Evolutionary conservation across 1,140 invertebrate genomes (phyloP).

Genomic region (Calliopsis andreniformis): DNA sequence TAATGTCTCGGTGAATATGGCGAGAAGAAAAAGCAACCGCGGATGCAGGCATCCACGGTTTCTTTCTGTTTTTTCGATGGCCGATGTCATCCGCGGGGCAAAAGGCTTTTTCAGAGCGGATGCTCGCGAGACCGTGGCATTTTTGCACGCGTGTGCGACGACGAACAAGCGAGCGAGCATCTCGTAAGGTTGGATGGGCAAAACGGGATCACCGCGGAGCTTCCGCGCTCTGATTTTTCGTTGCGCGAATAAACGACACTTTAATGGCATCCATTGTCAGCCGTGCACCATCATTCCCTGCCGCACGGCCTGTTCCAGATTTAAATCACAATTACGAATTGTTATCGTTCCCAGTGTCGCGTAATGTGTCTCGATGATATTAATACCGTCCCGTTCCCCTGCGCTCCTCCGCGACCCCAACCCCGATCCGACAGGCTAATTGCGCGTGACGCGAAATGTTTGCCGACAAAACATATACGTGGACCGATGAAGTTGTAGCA

Average conservation of each 20-base stretch:
- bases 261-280: slow-evolving; percentile 17
- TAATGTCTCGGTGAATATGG: slow-evolving; percentile 3
- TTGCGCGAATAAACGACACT: background rate
- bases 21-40: background rate
- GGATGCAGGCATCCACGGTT: background rate
- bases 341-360: background rate
- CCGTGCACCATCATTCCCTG: background rate
- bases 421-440: slow-evolving; percentile 7
- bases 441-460: slow-evolving; percentile 34
- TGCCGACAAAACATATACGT: background rate
- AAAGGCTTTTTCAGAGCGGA: background rate
- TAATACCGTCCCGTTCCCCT: background rate
- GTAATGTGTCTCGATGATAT: slow-evolving; percentile 10
- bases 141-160: background rate
- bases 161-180: slow-evolving; percentile 17
- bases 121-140: background rate
- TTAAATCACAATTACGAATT: slow-evolving; percentile 12
- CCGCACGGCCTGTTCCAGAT: background rate
- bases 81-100: background rate
- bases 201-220: background rate
- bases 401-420: background rate
- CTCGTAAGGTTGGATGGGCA: slow-evolving; percentile 15
- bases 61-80: background rate
- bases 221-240: slow-evolving; percentile 24
- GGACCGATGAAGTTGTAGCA: background rate